phyloP scores from a whole-genome alignment of 2,797 vertebrate genomes.

The Pangasius krempfi region DNA sequence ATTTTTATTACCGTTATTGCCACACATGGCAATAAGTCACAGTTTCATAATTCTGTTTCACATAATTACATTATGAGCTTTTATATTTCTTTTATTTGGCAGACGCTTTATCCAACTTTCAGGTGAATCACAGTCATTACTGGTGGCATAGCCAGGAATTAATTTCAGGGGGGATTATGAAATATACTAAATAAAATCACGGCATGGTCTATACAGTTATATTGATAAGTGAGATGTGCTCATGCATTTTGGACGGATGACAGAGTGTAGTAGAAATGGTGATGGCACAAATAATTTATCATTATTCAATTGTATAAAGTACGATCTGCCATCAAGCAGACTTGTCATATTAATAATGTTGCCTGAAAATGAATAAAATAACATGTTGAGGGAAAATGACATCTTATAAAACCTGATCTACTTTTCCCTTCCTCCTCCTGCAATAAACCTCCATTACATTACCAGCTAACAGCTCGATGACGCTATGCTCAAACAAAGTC shows the following conservation, averaged over 20 bases:
- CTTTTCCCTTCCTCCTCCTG: not conserved
- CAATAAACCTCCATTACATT: not conserved
- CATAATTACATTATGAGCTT: not conserved
- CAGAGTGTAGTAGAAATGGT: not conserved
- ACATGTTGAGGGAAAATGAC: not conserved
- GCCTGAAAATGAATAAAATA: not conserved
- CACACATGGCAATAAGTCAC: constrained; percentile 1
- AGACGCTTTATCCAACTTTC: not conserved
- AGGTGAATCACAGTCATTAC: not conserved
- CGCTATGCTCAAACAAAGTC: not conserved
- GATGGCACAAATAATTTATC: not conserved
- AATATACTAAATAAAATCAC: not conserved
- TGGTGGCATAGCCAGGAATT: not conserved
- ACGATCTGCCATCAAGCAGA: not conserved
- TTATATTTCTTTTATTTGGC: not conserved
- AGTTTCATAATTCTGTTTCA: not conserved
- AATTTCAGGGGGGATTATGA: not conserved
- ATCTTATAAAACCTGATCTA: not conserved
- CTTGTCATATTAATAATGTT: not conserved
- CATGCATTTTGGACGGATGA: not conserved
- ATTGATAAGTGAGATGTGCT: not conserved
- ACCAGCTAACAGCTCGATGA: not conserved
- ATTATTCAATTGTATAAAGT: not conserved
- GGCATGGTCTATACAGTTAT: not conserved
- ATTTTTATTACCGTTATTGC: constrained; percentile 1